Conservation (phyloP, 2,113 vertebrate species). For the Petroica traversi region DNA sequence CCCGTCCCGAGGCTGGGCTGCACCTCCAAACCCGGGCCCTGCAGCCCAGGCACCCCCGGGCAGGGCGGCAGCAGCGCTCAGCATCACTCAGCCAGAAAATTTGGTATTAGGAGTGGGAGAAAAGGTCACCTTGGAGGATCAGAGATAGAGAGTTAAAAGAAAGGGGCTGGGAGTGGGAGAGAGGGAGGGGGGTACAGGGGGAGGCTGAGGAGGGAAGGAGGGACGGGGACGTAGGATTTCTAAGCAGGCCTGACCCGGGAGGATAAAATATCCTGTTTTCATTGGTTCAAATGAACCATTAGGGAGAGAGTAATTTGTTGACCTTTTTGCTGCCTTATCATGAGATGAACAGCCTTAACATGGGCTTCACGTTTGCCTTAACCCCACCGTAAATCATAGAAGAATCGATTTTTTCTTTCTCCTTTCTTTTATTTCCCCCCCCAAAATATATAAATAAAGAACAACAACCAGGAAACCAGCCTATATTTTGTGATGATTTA, state of each 20-base stretch:
- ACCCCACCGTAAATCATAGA: constrained; percentile 20
- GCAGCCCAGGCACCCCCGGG: not conserved
- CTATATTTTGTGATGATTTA: not conserved
- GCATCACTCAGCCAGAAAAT: constrained; percentile 65
- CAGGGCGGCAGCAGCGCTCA: not conserved
- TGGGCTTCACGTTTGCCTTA: constrained; percentile 54
- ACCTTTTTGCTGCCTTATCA: constrained; percentile 71
- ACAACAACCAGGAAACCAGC: not conserved
- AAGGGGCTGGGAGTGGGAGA: not conserved
- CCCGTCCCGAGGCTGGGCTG: not conserved
- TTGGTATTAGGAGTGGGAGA: constrained; percentile 37
- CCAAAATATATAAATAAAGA: not conserved
- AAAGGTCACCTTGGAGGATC: constrained; percentile 65
- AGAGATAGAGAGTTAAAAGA: constrained; percentile 33
- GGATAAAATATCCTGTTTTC: constrained; percentile 66
- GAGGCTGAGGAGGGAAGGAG: not conserved
- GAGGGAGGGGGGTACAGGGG: not conserved
- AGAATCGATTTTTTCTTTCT: not conserved
- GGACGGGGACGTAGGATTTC: constrained; percentile 7
- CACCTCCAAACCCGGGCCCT: not conserved
- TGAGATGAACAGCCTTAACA: constrained; percentile 57
- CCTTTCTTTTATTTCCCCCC: fast-evolving
- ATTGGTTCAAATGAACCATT: constrained; percentile 68
- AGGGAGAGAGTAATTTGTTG: constrained; percentile 66
- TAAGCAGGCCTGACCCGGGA: constrained; percentile 44